phyloP scores from a whole-genome alignment of 2,888 invertebrate species.

The Azorinus chamasolen region DNA sequence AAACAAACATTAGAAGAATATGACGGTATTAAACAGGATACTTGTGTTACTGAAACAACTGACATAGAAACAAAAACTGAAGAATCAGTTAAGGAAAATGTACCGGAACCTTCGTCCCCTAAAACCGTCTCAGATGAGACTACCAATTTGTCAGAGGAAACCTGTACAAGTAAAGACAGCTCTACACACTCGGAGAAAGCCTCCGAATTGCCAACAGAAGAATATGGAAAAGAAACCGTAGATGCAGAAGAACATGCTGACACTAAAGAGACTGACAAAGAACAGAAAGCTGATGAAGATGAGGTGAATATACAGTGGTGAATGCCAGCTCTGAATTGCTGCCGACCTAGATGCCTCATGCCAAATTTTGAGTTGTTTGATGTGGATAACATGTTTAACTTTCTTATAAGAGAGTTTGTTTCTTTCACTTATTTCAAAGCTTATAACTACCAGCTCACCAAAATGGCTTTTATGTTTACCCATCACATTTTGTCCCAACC shows the following conservation, averaged over 20 bases:
- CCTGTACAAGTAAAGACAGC: neutral
- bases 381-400: too few species aligned
- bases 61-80: neutral
- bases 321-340: neutral
- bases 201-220: conserved; percentile 15
- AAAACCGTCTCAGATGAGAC: neutral
- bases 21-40: neutral
- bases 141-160: conserved; percentile 1
- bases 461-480: too few species aligned
- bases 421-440: too few species aligned
- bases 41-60: conserved; percentile 1
- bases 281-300: conserved; percentile 4
- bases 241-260: conserved; percentile 9
- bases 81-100: neutral
- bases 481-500: too few species aligned
- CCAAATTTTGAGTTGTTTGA: too few species aligned
- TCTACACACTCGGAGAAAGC: neutral
- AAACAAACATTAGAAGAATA: conserved; percentile 2
- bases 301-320: conserved; percentile 25
- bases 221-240: conserved; percentile 8
- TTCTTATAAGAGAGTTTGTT: too few species aligned
- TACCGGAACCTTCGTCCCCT: neutral
- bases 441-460: too few species aligned
- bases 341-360: too few species aligned
- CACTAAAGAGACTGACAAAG: conserved; percentile 20